Base-by-base conservation (phyloP, 2,888 invertebrate species). In the Tipula lateralis region DNA sequence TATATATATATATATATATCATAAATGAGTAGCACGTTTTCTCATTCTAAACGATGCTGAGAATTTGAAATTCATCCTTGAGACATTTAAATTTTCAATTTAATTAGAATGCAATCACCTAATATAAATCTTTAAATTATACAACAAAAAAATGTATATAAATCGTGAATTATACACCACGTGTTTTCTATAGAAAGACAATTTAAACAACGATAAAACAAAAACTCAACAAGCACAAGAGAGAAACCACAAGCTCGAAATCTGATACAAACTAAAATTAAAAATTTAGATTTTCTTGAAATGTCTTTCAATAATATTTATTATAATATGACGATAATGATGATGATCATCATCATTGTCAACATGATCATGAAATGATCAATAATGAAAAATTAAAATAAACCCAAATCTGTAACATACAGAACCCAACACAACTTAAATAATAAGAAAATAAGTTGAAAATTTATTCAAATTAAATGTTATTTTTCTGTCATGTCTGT, bases 401-500 rank as follows among this genome's bases (percentile, higher is more conserved):
- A 66, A 66, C 24, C 66, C 24, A 24, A 66, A 66, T 66, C 66
- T 66, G 66, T 66, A 66, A 66, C 66, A 66, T 12, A 66, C 66
- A 24, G 66, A 66, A 66, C 24, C 24, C 0, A 66, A 66, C n/a
- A 4, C 44, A 44, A 24, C 66, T 66, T 24, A 19, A 66, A 66
- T 66, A 66, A 66, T 66, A 66, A 66, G 66, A 66, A 19, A 66
- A 19, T 66, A 66, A 66, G 66, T 66, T 66, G 19, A 66, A 66
- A 66, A 66, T 66, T 66, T 66, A 66, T 66, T 66, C 66, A 66
- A 66, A 66, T 66, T 66, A 66, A n/a, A 66, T 66, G 66, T 66
- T 66, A 66, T 66, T 66, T 50, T 66, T 66, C 66, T 66, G 66
- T 66, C 66, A 66, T 66, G 66, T 66, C 66, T 66, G 66, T 66